phyloP scores from a whole-genome alignment of 2,888 invertebrate species.

The Sminthurides aquaticus region DNA sequence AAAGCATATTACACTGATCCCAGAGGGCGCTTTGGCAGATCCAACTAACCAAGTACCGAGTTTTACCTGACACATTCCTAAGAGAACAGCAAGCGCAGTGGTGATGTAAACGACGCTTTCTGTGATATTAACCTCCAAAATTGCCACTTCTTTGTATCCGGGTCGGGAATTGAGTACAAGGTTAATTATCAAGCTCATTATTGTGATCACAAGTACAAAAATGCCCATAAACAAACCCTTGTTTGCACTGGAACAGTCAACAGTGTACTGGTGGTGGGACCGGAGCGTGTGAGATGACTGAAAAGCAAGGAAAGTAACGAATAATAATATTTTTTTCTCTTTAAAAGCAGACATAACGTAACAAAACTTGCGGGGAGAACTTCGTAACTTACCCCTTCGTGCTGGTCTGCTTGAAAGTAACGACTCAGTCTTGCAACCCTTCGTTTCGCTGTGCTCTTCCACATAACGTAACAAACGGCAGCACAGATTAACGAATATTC shows the following conservation, averaged over 20 bases:
- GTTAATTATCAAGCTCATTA: conserved; percentile 83
- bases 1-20: no score
- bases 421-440: conserved; percentile 8
- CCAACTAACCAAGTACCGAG: no score
- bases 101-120: conserved; percentile 78
- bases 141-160: conserved; percentile 71
- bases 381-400: neutral
- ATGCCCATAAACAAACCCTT: conserved; percentile 88
- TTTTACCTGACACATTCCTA: conserved; percentile 76
- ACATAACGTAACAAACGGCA: conserved; percentile 74
- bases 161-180: conserved; percentile 77
- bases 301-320: conserved; percentile 4
- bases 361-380: no score
- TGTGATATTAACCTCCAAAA: conserved; percentile 81
- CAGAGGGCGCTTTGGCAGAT: no score
- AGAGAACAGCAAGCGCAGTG: conserved; percentile 74
- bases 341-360: neutral
- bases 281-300: conserved; percentile 46
- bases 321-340: neutral
- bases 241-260: conserved; percentile 88
- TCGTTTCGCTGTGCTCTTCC: conserved; percentile 39
- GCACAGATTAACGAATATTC: conserved; percentile 87
- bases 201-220: conserved; percentile 75
- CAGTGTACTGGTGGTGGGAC: conserved; percentile 83
- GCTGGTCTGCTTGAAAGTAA: neutral